Evolutionary conservation across 2,797 vertebrate species (phyloP).

Genomic region (Amniataba percoides): DNA sequence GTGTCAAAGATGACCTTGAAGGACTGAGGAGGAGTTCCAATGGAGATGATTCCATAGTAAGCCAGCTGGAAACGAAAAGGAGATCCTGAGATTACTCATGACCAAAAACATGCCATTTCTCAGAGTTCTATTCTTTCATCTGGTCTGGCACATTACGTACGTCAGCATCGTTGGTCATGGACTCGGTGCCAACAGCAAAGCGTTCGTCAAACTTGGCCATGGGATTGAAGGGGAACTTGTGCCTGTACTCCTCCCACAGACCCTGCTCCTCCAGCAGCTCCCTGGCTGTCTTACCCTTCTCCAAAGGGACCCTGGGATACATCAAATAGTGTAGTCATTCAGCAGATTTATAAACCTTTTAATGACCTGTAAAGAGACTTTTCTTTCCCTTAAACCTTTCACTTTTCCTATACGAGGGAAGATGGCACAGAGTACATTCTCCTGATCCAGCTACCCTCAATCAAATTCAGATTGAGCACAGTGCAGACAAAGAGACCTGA

Average conservation of each 20-base stretch:
- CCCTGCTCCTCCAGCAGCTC: slow-evolving; percentile 69
- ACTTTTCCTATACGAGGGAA: background rate
- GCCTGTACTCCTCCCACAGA: slow-evolving; percentile 61
- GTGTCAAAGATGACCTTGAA: slow-evolving; percentile 74
- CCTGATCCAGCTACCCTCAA: background rate
- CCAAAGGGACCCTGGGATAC: slow-evolving; percentile 63
- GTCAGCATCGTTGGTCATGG: slow-evolving; percentile 71
- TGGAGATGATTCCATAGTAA: slow-evolving; percentile 73
- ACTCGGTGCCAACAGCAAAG: slow-evolving; percentile 28
- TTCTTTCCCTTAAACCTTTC: background rate
- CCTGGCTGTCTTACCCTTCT: slow-evolving; percentile 64
- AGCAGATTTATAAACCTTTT: background rate
- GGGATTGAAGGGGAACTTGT: slow-evolving; percentile 59
- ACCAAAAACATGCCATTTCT: background rate
- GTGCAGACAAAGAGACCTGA: background rate
- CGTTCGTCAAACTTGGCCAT: slow-evolving; percentile 54
- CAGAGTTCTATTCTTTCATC: background rate
- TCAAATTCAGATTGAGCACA: background rate
- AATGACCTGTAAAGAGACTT: background rate
- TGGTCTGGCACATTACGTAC: slow-evolving; percentile 47
- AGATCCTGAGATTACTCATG: background rate
- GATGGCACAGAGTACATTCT: background rate
- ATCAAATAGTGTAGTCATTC: background rate
- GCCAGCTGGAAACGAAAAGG: slow-evolving; percentile 53
- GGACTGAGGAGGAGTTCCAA: slow-evolving; percentile 71